phyloP scores from a whole-genome alignment of 2,797 vertebrate genomes.

The Falco biarmicus region DNA sequence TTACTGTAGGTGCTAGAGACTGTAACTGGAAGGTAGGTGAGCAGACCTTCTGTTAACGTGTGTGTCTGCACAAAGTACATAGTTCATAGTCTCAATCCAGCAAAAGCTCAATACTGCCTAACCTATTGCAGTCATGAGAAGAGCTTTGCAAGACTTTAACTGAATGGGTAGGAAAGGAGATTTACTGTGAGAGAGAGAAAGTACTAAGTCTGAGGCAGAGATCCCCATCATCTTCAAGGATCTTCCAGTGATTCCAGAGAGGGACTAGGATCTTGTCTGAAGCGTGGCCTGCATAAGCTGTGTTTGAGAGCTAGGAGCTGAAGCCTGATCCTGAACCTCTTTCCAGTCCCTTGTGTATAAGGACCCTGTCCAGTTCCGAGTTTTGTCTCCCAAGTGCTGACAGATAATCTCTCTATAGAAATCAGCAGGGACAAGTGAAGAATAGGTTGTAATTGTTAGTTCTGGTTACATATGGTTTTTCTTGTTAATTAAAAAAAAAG shows the following conservation, averaged over 20 bases:
- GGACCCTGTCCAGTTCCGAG: neutral
- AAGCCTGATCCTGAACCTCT: neutral
- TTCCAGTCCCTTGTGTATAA: neutral
- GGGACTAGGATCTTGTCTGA: neutral
- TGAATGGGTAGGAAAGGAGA: neutral
- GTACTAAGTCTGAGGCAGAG: neutral
- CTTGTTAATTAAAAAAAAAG: neutral
- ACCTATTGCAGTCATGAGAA: neutral
- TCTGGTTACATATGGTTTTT: neutral
- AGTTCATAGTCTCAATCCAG: neutral
- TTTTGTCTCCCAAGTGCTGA: neutral
- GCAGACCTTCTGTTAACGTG: neutral
- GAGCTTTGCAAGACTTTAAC: neutral
- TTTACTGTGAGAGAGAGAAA: neutral
- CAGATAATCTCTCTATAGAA: neutral
- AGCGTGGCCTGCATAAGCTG: fast-evolving
- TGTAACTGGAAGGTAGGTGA: neutral
- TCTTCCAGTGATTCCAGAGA: neutral
- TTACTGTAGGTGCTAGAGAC: neutral
- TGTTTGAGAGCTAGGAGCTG: neutral
- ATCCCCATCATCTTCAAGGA: neutral
- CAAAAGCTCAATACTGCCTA: neutral
- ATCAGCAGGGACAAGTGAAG: neutral
- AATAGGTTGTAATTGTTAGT: fast-evolving
- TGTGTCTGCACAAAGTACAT: neutral